Percentiles rank a stretch among this genome's conserved stretches.
Conservation (phyloP, 2,113 vertebrate genomes). For the Ceyx margarethae region DNA sequence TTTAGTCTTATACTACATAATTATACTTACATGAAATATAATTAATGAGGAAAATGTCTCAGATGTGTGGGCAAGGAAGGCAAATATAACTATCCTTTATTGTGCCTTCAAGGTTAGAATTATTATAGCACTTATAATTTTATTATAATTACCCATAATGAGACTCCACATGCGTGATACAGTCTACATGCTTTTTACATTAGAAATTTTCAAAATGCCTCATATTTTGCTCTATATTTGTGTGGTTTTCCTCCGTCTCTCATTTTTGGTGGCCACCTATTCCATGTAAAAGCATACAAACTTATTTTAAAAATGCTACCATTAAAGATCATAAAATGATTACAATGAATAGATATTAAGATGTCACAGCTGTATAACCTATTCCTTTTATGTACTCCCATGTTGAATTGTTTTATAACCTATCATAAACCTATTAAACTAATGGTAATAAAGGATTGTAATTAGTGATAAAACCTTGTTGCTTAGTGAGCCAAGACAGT, state of each 20-base stretch:
- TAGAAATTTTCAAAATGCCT: conserved; percentile 77
- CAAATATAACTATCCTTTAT: conserved; percentile 74
- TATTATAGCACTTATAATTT: conserved; percentile 81
- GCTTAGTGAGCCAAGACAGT: conserved; percentile 89
- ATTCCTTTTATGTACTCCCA: conserved; percentile 83
- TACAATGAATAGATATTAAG: conserved; percentile 89
- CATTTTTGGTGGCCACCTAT: conserved; percentile 55
- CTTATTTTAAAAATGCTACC: conserved; percentile 69
- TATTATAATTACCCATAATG: conserved; percentile 90
- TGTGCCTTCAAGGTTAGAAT: conserved; percentile 85
- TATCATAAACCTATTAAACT: conserved; percentile 92
- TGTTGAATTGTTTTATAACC: conserved; percentile 91
- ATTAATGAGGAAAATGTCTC: conserved; percentile 76
- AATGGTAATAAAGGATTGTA: conserved; percentile 91
- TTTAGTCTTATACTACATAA: conserved; percentile 59
- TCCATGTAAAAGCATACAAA: conserved; percentile 68
- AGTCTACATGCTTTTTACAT: conserved; percentile 82
- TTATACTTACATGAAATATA: conserved; percentile 74
- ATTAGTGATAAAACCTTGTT: conserved; percentile 94
- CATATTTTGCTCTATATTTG: conserved; percentile 85
- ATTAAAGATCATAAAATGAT: conserved; percentile 83
- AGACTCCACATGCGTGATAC: conserved; percentile 80
- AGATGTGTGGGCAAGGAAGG: conserved; percentile 73
- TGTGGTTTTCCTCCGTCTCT: conserved; percentile 68
- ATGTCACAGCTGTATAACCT: conserved; percentile 86